Base-by-base conservation (phyloP, 2,888 invertebrate genomes). In the Drosophila lutescens region DNA sequence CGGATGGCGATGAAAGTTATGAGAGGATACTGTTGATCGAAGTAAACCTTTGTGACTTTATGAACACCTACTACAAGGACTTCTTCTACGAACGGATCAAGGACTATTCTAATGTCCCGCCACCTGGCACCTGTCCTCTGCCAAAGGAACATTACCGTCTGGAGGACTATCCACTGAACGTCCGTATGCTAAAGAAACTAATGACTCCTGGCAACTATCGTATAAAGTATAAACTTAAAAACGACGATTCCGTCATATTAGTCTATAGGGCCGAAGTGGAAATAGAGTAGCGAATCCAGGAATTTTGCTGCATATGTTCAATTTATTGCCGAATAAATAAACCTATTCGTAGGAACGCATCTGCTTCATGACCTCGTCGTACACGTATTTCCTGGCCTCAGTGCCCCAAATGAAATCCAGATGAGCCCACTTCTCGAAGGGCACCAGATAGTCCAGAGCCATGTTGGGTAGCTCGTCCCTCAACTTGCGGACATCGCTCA, bases 331-430 rank as follows among this genome's bases (percentile, higher is more conserved):
- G 36, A 20, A 10, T 7, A 3, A 47, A 41, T 44, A 30, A 66
- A 59, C 47, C 36, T 72, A 71, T 49, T 76, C 62, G 55, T 80
- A 85, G 4, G 36, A 50, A 12, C n/a, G 1, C 84, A 90, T 88
- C 62, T 89, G 84, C 54, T 74, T 59, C 15, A 91, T 36, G 2
- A 90, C 60, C 58, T 88, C 77, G 34, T 94, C 92, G 81, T 94
- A 95, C 0, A 95, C 88, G 54, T 95, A 91, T 38, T 92, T 92
- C 77, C 93, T 93, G 3, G 94, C 94, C 78, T 95, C 93, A 12
- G 93, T 94, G 20, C 94, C 95, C 94, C 94, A 95, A 76, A 95
- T 91, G 77, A 93, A 94, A 72, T 94, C 94, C 41, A 94, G 74
- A 78, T 94, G 94, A 46, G 93, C 93, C 85, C 93, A 94, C 55